Evolutionary conservation across 2,113 vertebrate genomes (phyloP).

Genomic region (Lathamus discolor): DNA sequence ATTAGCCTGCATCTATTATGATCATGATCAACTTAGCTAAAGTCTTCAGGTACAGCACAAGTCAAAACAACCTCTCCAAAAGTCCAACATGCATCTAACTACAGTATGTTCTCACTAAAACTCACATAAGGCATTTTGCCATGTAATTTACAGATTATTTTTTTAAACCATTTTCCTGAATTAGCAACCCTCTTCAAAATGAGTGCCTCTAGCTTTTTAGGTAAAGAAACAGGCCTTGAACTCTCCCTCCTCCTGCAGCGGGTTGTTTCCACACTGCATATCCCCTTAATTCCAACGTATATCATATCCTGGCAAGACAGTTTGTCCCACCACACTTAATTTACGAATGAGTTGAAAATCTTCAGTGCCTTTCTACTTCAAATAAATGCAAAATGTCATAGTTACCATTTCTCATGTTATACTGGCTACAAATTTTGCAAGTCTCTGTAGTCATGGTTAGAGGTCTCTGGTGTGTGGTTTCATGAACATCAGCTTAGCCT

Average conservation of each 20-base stretch:
- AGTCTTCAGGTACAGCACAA: background rate
- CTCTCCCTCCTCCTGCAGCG: background rate
- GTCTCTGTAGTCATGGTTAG: background rate
- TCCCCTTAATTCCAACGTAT: background rate
- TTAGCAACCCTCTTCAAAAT: background rate
- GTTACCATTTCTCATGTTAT: background rate
- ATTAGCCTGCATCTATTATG: background rate
- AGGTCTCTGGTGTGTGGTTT: background rate
- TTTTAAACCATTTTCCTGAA: background rate
- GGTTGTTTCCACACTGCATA: background rate
- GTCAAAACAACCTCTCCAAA: background rate
- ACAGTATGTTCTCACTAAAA: background rate
- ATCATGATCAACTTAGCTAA: background rate
- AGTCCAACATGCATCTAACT: background rate
- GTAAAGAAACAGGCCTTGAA: background rate
- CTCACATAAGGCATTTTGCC: background rate
- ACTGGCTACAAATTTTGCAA: background rate
- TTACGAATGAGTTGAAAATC: background rate
- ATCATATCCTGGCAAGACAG: background rate
- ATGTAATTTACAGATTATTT: background rate
- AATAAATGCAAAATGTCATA: background rate
- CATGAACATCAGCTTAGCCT: background rate
- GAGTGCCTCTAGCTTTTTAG: background rate
- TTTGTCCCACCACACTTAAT: background rate
- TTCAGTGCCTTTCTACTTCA: background rate